Conservation (phyloP, 2,888 invertebrate species). For the Ennomos erosarius region DNA sequence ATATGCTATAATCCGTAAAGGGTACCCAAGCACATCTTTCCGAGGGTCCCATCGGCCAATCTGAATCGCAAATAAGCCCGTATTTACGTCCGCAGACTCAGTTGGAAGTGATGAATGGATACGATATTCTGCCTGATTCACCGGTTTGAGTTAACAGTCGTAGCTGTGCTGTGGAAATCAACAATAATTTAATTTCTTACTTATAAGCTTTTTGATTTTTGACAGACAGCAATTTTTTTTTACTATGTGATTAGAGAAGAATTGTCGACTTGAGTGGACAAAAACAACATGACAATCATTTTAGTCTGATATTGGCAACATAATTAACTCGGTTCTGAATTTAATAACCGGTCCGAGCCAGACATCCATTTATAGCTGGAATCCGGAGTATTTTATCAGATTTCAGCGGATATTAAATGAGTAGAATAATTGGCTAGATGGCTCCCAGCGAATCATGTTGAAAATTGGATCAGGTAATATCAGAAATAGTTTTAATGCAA, state of each 20-base stretch:
- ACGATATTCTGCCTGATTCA: slow-evolving; percentile 28
- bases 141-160: slow-evolving; percentile 18
- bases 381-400: slow-evolving; percentile 9
- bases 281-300: too few species aligned
- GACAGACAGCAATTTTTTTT: slow-evolving; percentile 1
- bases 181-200: too few species aligned
- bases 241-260: not conserved
- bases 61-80: slow-evolving; percentile 55
- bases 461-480: not conserved
- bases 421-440: slow-evolving; percentile 3
- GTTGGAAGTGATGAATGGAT: slow-evolving; percentile 36
- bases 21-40: slow-evolving; percentile 36
- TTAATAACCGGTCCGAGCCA: slow-evolving; percentile 9
- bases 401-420: slow-evolving; percentile 2
- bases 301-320: too few species aligned
- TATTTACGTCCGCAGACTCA: slow-evolving; percentile 37
- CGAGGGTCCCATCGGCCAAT: slow-evolving; percentile 35
- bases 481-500: not conserved
- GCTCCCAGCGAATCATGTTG: slow-evolving; percentile 1
- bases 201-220: too few species aligned
- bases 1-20: slow-evolving; percentile 44
- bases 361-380: slow-evolving; percentile 12
- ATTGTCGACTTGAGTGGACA: too few species aligned
- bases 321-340: not conserved
- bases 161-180: slow-evolving; percentile 22